Percentiles rank a stretch among this genome's conserved stretches.
Evolutionary conservation across 2,888 invertebrate species (phyloP).

Genomic region (Xanthia icteritia): DNA sequence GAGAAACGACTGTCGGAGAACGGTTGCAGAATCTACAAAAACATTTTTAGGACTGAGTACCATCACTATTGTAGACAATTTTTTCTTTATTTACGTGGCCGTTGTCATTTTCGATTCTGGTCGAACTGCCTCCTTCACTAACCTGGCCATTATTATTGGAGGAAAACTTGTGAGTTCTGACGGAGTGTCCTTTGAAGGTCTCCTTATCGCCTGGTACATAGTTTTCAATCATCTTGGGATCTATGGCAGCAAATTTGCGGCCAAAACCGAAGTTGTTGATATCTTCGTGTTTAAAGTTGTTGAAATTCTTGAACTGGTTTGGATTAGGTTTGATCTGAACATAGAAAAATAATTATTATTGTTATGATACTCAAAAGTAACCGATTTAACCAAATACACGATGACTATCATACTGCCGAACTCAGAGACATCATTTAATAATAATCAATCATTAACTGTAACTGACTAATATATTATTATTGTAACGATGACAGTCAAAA

Average conservation of each 20-base stretch:
- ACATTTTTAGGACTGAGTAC: not conserved
- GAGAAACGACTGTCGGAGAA: too few relatives aligned
- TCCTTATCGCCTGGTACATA: constrained; percentile 35
- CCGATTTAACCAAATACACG: not conserved
- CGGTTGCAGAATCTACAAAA: too few relatives aligned
- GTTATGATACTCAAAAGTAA: not conserved
- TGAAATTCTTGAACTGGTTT: not conserved
- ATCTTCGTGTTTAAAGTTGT: not conserved
- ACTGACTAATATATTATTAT: not conserved
- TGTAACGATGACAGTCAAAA: not conserved
- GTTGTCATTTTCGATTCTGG: constrained; percentile 40
- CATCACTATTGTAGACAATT: constrained; percentile 2
- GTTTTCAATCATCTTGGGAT: constrained; percentile 32
- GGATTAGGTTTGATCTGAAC: constrained; percentile 30
- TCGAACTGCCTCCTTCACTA: constrained; percentile 26
- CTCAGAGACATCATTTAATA: not conserved
- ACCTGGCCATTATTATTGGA: constrained; percentile 45
- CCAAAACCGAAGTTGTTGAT: not conserved
- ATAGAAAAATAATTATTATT: constrained; percentile 2
- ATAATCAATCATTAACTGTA: not conserved
- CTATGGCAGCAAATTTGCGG: not conserved
- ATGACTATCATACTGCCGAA: too few relatives aligned
- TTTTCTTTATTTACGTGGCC: constrained; percentile 37
- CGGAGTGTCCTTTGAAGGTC: not conserved
- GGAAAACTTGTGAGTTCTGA: constrained; percentile 1